A percentile compares a stretch with the other conserved stretches of the same genome.
These are phyloP conservation scores for Dromas ardeola DNA, from an alignment of 2,113 vertebrate species.

Conservation along the genomic window DNA sequence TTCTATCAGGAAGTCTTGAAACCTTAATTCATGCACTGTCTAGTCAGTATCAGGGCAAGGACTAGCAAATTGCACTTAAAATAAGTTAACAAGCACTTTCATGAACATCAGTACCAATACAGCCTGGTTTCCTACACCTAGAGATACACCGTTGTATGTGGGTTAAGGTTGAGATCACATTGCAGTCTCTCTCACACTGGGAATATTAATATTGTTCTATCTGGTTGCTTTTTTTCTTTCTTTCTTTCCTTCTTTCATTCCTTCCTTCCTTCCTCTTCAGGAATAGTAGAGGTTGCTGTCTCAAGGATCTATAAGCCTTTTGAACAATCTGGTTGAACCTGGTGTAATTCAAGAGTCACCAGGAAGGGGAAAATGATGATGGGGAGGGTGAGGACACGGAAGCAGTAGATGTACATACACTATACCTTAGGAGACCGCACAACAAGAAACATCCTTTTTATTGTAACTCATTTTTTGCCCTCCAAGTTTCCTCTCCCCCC, in stretches of 20 bases:
- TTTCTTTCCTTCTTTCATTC: too few relatives aligned
- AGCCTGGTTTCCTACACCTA: background rate
- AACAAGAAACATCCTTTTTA: background rate
- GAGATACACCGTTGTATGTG: background rate
- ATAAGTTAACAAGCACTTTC: background rate
- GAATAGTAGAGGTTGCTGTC: background rate
- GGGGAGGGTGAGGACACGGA: rapidly evolving
- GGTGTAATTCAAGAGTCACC: background rate
- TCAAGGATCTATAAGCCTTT: background rate
- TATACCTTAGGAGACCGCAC: background rate
- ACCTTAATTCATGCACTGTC: background rate
- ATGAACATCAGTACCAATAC: background rate
- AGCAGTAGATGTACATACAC: background rate
- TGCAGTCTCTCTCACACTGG: background rate
- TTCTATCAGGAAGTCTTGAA: background rate
- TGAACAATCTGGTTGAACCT: background rate
- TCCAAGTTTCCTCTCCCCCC: background rate
- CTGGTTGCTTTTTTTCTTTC: background rate
- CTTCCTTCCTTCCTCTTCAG: background rate
- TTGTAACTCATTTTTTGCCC: background rate
- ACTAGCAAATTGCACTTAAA: background rate
- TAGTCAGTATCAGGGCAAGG: background rate
- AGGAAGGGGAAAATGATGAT: background rate
- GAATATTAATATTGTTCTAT: background rate
- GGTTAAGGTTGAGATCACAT: background rate